These are phyloP conservation scores for Melanargia galathea DNA, from an alignment of 2,888 invertebrate species.

Conservation along the genomic window DNA sequence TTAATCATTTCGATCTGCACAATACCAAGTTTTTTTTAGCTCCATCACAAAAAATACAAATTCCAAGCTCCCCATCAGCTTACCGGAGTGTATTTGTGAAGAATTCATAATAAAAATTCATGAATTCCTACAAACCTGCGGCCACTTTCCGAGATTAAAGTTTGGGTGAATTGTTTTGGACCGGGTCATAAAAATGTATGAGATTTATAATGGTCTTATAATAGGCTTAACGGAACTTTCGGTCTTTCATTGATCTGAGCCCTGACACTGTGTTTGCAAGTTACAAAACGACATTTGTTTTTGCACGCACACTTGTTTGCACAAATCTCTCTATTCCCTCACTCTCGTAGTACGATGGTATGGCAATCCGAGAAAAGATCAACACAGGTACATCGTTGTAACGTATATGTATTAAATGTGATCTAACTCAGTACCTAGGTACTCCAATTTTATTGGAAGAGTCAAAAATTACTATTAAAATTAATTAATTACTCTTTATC, in stretches of 20 bases:
- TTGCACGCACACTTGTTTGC: too few species aligned
- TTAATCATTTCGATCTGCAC: background rate
- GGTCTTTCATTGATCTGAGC: background rate
- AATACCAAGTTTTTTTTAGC: background rate
- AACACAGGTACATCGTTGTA: too few species aligned
- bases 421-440: too few species aligned
- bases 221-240: conserved; percentile 18
- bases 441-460: too few species aligned
- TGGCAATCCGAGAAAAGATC: too few species aligned
- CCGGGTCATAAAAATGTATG: conserved; percentile 47
- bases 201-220: conserved; percentile 46
- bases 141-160: conserved; percentile 37
- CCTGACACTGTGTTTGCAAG: too few species aligned
- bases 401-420: too few species aligned
- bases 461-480: too few species aligned
- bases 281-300: too few species aligned
- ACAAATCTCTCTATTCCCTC: too few species aligned
- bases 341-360: too few species aligned
- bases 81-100: conserved; percentile 27
- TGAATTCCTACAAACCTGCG: conserved; percentile 29
- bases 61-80: background rate
- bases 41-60: background rate
- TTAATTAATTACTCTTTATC: too few species aligned
- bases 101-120: conserved; percentile 30
- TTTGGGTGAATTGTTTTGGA: conserved; percentile 45